A percentile compares a stretch with the other conserved stretches of the same genome.
phyloP scores from a whole-genome alignment of 53 echinoderm and acorn worm genomes.

The Patiria pectinifera region DNA sequence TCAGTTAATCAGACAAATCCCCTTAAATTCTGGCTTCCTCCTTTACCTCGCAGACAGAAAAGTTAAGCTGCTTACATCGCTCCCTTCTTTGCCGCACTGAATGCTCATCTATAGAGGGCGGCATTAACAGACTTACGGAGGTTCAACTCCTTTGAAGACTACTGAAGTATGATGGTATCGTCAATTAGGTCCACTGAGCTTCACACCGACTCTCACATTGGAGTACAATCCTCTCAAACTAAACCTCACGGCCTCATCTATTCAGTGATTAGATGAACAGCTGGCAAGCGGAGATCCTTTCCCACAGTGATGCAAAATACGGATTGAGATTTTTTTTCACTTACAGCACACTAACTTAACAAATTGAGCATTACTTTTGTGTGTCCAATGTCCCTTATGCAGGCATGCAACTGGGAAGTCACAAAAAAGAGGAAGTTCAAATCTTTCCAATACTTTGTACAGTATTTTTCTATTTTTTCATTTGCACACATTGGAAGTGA shows the following conservation, averaged over 20 bases:
- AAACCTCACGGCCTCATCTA: background rate
- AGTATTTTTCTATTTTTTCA: no score
- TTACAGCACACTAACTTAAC: background rate
- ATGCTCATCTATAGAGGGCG: background rate
- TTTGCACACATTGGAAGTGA: no score
- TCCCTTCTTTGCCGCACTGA: background rate
- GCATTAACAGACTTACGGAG: background rate
- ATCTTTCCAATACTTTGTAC: no score
- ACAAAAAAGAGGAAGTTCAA: no score
- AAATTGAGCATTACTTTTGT: no score
- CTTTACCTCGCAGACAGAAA: background rate
- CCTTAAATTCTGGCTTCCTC: conserved; percentile 1
- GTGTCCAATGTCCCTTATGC: no score
- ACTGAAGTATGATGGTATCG: background rate
- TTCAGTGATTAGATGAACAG: background rate
- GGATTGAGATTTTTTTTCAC: background rate
- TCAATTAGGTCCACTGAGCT: background rate
- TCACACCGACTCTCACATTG: background rate
- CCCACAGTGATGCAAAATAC: background rate
- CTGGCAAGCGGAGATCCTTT: background rate
- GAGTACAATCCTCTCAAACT: no score
- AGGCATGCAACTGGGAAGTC: no score
- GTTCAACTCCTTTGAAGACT: background rate
- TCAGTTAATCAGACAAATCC: conserved; percentile 40
- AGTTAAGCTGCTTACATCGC: background rate